Evolutionary conservation across 2,888 invertebrate genomes (phyloP).

Genomic region (Mellilla xanthometata): DNA sequence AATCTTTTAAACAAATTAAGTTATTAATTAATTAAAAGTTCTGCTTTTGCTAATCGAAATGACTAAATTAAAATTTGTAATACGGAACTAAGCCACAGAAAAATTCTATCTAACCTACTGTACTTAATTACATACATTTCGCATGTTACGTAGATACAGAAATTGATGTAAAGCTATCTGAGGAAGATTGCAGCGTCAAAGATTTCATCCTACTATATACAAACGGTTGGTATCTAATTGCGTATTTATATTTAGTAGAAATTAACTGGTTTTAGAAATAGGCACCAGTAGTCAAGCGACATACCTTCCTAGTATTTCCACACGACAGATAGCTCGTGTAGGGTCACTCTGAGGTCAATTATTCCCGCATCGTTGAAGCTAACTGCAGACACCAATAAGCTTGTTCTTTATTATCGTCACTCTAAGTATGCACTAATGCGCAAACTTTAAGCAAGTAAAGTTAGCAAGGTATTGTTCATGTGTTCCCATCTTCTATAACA

Average conservation of each 20-base stretch:
- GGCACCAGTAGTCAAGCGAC: conserved; percentile 28
- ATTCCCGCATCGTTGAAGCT: conserved; percentile 45
- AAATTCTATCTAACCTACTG: conserved; percentile 29
- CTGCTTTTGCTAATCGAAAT: too few relatives aligned
- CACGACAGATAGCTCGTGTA: conserved; percentile 40
- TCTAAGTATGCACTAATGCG: neutral
- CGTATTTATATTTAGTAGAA: conserved; percentile 28
- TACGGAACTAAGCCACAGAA: conserved; percentile 17
- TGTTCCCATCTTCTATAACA: conserved; percentile 2
- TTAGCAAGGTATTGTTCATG: conserved; percentile 10
- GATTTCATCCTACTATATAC: conserved; percentile 30
- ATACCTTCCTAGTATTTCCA: conserved; percentile 53
- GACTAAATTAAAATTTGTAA: conserved; percentile 8
- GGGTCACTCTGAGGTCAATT: conserved; percentile 49
- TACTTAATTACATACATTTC: conserved; percentile 24
- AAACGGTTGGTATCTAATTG: conserved; percentile 29
- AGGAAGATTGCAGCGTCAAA: conserved; percentile 18
- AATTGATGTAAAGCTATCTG: conserved; percentile 5
- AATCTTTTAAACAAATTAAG: too few relatives aligned
- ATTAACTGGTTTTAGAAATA: conserved; percentile 44
- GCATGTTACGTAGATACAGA: neutral
- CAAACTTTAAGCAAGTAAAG: neutral
- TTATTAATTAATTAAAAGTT: too few relatives aligned
- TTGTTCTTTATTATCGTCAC: conserved; percentile 20
- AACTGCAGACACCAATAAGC: conserved; percentile 35